Conservation (phyloP, 2,888 invertebrate genomes). For the Drosophila formosana region DNA sequence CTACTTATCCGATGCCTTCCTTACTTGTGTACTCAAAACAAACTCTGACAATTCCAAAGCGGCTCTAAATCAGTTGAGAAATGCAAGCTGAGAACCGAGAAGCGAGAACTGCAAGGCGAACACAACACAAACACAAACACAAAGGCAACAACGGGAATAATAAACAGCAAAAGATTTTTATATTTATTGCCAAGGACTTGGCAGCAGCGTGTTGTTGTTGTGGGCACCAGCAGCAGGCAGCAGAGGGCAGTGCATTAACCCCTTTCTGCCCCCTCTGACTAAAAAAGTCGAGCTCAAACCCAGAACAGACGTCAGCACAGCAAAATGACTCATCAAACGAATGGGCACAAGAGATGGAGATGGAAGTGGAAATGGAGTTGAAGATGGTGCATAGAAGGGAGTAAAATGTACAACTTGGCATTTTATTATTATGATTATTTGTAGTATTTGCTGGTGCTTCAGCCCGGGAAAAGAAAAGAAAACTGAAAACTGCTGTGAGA, state of each 20-base stretch:
- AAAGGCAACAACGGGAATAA: constrained; percentile 32
- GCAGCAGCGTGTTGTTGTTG: constrained; percentile 29
- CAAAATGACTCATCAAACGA: constrained; percentile 76
- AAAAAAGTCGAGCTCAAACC: constrained; percentile 8
- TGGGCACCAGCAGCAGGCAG: constrained; percentile 22
- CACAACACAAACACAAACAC: constrained; percentile 33
- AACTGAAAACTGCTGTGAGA: constrained; percentile 45
- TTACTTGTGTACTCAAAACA: constrained; percentile 7
- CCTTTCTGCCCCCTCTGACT: constrained; percentile 52
- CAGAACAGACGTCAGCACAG: constrained; percentile 48
- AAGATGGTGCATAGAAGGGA: constrained; percentile 36
- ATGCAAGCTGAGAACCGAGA: constrained; percentile 34
- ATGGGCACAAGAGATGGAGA: constrained; percentile 22
- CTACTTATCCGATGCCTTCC: constrained; percentile 5
- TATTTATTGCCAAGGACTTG: constrained; percentile 75
- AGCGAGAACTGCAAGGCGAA: constrained; percentile 44
- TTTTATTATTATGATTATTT: constrained; percentile 81
- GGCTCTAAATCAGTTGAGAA: constrained; percentile 40
- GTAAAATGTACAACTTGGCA: constrained; percentile 79
- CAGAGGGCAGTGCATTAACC: constrained; percentile 75
- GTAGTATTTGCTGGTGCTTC: constrained; percentile 77
- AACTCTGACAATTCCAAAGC: constrained; percentile 19
- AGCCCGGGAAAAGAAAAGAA: constrained; percentile 69
- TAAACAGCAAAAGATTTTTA: constrained; percentile 74
- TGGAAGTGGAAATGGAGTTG: not conserved